These are phyloP conservation scores for Genyomyrus donnyi DNA, from an alignment of 2,113 vertebrate genomes.

Conservation along the genomic window DNA sequence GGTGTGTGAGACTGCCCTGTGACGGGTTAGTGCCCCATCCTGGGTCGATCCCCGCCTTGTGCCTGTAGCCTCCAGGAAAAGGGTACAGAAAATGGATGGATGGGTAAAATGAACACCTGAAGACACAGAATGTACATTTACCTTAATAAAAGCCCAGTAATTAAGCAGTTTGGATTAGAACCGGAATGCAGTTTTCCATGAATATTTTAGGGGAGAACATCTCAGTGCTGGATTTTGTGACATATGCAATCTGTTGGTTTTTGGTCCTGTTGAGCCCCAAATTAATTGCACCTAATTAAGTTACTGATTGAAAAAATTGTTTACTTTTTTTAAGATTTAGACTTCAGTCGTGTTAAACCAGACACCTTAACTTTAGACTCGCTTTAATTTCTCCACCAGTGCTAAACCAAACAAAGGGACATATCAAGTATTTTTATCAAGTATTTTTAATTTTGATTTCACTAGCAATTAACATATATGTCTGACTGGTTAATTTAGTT, in stretches of 20 bases:
- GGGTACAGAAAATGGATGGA: not conserved
- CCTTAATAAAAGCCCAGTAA: not conserved
- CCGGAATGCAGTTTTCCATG: not conserved
- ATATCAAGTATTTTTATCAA: not conserved
- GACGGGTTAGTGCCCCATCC: not conserved
- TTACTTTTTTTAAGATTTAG: not conserved
- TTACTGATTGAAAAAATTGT: not conserved
- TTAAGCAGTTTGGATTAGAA: not conserved
- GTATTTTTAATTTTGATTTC: not conserved
- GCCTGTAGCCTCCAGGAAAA: not conserved
- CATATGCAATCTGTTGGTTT: not conserved
- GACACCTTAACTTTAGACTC: not conserved
- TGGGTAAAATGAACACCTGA: not conserved
- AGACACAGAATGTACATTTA: not conserved
- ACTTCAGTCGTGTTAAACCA: not conserved
- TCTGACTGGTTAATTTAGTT: not conserved
- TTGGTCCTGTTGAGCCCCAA: not conserved
- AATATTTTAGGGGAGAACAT: not conserved
- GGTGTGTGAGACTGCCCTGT: not conserved
- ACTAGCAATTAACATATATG: not conserved
- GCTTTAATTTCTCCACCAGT: not conserved
- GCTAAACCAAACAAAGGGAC: not conserved
- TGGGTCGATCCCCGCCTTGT: not conserved
- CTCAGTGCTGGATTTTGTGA: not conserved
- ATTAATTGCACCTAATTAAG: not conserved